Evolutionary conservation across 2,797 vertebrate species (phyloP).

Genomic region (Dendrocincla tyrannina): DNA sequence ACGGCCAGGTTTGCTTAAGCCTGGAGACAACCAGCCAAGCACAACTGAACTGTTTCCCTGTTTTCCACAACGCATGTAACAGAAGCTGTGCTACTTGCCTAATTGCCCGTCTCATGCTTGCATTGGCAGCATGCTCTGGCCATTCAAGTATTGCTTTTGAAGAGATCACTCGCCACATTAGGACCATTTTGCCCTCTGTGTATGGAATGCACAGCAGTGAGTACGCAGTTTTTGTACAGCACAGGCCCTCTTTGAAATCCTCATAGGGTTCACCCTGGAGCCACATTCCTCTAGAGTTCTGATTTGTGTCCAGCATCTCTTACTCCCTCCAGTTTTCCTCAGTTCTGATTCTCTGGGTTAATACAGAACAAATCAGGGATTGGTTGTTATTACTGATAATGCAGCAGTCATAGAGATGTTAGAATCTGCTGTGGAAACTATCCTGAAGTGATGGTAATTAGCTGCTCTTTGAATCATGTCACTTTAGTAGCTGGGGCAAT

Average conservation of each 20-base stretch:
- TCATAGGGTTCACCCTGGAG: neutral
- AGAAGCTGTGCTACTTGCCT: neutral
- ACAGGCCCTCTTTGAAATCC: neutral
- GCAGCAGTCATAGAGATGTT: neutral
- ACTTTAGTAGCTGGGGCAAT: neutral
- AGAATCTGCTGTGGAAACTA: neutral
- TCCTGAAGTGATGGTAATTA: neutral
- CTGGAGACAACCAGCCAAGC: neutral
- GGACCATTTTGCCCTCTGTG: neutral
- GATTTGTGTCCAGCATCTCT: neutral
- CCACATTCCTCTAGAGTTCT: neutral
- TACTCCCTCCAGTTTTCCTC: neutral
- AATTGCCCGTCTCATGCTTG: neutral
- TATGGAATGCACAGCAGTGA: neutral
- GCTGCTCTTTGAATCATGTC: neutral
- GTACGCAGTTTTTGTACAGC: neutral
- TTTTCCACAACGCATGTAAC: neutral
- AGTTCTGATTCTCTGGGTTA: neutral
- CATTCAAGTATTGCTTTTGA: neutral
- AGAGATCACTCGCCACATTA: neutral
- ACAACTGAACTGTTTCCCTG: neutral
- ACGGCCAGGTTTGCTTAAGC: neutral
- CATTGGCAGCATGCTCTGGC: neutral
- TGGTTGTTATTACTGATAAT: fast-evolving
- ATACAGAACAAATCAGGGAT: neutral